Conservation (phyloP, 2,797 vertebrate genomes). For the Crocodylus rhombifer region DNA sequence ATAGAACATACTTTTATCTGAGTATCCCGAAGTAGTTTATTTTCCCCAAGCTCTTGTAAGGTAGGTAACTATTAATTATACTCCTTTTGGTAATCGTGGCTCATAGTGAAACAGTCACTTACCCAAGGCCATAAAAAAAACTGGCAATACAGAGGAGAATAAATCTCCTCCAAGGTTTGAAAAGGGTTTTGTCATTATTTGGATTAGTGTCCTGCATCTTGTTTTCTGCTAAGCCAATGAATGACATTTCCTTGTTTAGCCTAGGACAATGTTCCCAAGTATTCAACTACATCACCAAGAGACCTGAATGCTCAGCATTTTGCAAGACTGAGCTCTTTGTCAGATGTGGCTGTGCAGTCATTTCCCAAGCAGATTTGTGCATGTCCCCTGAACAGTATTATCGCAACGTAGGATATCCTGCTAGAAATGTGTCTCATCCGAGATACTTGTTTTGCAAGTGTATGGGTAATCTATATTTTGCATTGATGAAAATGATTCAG, state of each 20-base stretch:
- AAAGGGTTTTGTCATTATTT: not conserved
- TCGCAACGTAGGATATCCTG: not conserved
- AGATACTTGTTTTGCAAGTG: fast-evolving
- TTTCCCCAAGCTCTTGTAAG: not conserved
- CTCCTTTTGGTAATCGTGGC: not conserved
- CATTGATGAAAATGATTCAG: not conserved
- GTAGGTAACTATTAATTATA: not conserved
- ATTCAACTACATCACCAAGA: not conserved
- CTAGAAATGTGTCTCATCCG: not conserved
- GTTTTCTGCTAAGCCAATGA: not conserved
- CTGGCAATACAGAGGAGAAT: fast-evolving
- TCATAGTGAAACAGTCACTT: not conserved
- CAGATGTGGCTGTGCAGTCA: fast-evolving
- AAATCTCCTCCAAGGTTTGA: not conserved
- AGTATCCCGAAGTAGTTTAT: not conserved
- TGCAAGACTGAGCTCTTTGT: not conserved
- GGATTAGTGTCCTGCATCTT: not conserved
- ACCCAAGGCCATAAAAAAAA: fast-evolving
- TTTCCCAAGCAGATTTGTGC: not conserved
- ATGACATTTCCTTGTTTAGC: not conserved
- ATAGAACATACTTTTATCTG: not conserved
- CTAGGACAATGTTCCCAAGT: not conserved
- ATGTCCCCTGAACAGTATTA: fast-evolving
- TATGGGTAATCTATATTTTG: not conserved
- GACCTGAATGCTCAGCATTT: fast-evolving